Percentiles rank a stretch among this genome's conserved stretches.
Evolutionary conservation across 37 sponge, comb jelly and placozoan species (phyloP).

Genomic region (Crambe crambe): DNA sequence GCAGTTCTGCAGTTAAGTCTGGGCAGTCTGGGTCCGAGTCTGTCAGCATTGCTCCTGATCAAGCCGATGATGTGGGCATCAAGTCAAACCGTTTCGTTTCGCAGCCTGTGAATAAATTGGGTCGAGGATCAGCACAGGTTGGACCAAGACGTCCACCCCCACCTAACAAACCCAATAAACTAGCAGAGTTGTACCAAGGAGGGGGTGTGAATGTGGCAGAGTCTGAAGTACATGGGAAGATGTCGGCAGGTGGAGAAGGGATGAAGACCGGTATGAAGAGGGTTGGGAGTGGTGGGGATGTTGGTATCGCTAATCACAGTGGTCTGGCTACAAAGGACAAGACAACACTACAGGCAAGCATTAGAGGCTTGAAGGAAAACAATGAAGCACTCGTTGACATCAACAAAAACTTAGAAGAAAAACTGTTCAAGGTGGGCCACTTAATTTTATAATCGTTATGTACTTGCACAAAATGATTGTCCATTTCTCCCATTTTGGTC

Average conservation of each 20-base stretch:
- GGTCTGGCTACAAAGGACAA: constrained; percentile 11
- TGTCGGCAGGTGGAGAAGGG: no score
- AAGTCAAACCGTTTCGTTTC: no score
- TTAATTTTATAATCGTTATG: no score
- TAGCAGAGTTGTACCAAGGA: background rate
- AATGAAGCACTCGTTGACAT: constrained; percentile 34
- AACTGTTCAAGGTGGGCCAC: constrained; percentile 49
- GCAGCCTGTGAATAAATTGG: no score
- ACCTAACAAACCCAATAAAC: background rate
- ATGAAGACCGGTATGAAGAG: no score
- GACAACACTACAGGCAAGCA: constrained; percentile 36
- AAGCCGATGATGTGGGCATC: background rate
- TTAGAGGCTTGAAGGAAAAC: constrained; percentile 48
- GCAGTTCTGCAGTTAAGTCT: no score
- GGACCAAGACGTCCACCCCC: background rate
- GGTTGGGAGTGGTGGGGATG: background rate
- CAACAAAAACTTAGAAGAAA: constrained; percentile 49
- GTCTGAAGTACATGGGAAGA: no score
- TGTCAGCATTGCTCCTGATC: background rate
- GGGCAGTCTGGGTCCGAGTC: no score
- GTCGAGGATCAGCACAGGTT: background rate
- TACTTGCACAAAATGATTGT: background rate
- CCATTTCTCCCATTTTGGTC: no score
- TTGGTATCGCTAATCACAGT: background rate
- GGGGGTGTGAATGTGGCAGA: background rate